Evolutionary conservation across 1,140 invertebrate genomes (phyloP).

Genomic region (Euura lappo): DNA sequence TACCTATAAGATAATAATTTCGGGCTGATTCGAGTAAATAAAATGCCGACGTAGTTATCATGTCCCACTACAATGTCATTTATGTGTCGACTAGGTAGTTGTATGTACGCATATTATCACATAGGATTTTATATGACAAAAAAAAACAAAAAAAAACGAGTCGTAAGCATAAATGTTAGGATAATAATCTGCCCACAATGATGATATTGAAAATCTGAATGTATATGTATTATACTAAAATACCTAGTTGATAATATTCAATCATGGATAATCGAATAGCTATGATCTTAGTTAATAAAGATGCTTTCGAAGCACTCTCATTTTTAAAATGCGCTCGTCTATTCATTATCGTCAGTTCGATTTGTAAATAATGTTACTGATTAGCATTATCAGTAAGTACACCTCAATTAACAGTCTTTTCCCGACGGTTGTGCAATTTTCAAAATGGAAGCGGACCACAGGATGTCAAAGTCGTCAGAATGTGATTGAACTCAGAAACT

Average conservation of each 20-base stretch:
- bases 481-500: no score
- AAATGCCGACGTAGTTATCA: conserved; percentile 33
- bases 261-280: conserved; percentile 49
- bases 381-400: no score
- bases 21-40: conserved; percentile 14
- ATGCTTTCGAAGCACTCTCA: conserved; percentile 49
- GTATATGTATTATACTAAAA: conserved; percentile 42
- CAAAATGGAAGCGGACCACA: no score
- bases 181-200: conserved; percentile 38
- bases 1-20: conserved; percentile 28
- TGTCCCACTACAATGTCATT: conserved; percentile 39
- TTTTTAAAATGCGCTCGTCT: conserved; percentile 35
- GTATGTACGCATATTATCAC: conserved; percentile 31
- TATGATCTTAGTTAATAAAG: conserved; percentile 48
- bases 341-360: no score
- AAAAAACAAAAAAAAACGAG: conserved; percentile 22
- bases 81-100: conserved; percentile 32
- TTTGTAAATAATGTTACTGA: no score
- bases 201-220: conserved; percentile 47
- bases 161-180: conserved; percentile 22
- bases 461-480: no score
- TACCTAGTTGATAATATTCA: conserved; percentile 32
- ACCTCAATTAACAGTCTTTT: no score
- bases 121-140: conserved; percentile 42
- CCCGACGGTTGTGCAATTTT: no score